Base-by-base conservation (phyloP, 2,888 invertebrate genomes). In the Clitarchus hookeri region DNA sequence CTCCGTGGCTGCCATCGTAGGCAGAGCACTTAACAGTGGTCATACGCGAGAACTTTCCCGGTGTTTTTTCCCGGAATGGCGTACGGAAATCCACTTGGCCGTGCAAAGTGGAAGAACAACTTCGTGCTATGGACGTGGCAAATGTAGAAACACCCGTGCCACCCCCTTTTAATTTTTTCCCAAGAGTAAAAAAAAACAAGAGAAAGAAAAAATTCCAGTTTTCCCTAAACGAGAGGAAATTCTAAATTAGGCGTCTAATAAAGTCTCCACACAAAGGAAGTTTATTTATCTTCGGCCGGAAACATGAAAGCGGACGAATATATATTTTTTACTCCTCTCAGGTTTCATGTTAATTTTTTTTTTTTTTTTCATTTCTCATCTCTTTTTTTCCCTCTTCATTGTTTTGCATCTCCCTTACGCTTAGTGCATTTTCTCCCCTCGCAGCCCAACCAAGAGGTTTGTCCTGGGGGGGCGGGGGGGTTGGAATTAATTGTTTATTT, bases 231-330 rank as follows among this genome's bases (percentile, higher is more conserved):
- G 65, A 65, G 65, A 65, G 65, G n/a, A 65, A 65, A 65, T 65
- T n/a, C 65, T 65, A 65, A 65, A 65, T 65, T 65, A 65, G 65
- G 65, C 65, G n/a, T 65, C 65, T 65, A 65, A 65, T 65, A 65
- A 65, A 65, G 65, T 6, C 65, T 23, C n/a, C 8, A 19, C 19
- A 65, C 65, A 65, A 65, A 65, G 65, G 65, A 65, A 65, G n/a
- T 65, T 65, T 65, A 65, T 65, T 65, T 65, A 65, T 65, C 65
- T 65, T 65, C 16, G 23, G 19, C 65, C 65, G 65, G 65, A 65
- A 65, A 65, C 65, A n/a, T 2, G 65, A n/a, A 65, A 16, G 65
- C 65, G 65, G n/a, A 23, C 65, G 65, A n/a, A n/a, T 65, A 6
- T 65, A 3, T 65, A 4, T 65, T 65, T 16, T 65, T 53, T 12